Base-by-base conservation (phyloP, 1,140 invertebrate species). In the Drosophila chauvacae region DNA sequence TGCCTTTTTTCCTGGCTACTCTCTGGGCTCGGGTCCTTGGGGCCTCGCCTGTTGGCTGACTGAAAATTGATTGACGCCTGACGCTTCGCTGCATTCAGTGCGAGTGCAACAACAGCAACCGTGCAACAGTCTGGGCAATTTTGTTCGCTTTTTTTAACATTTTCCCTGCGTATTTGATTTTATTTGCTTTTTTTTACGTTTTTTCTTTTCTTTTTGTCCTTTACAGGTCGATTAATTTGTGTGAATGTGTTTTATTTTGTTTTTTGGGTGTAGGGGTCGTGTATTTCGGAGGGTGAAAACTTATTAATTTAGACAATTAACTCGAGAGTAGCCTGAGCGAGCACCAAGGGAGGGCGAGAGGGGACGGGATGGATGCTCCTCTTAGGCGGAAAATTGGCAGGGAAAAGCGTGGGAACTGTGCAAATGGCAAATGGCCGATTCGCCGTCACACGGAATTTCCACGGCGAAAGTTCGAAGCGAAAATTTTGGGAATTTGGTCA, bases 121-220 rank as follows among this genome's bases (percentile, higher is more conserved):
- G 55, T 76, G 80, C 80, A 70, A 80, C 56, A 76, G 65, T 72
- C 75, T 88, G 53, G 59, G 62, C 66, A 86, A 86, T 83, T 76
- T 83, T 70, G 84, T 69, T 76, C 35, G 50, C 63, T 65, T 80
- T 69, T 87, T 83, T 65, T 77, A 81, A 84, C 81, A 84, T 84
- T 81, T 80, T 80, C 63, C 59, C 62, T 48, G 35, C 26, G 41
- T 74, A 77, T 77, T 42, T 35, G 16, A n/a, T 63, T 41, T 50
- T 50, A 23, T 14, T 23, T 62, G 7, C 13, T 16, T 18, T 51
- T 44, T 44, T 64, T 33, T 28, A 28, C 4, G 4, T 33, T 35
- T 26, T 55, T 66, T 11, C 33, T 33, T 5, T n/a, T n/a, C 14
- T 30, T 51, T 56, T 33, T 55, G 20, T 53, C 37, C 55, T 56